Evolutionary conservation across 2,888 invertebrate species (phyloP), one percentile per base, ranked within the genome.

Genomic region (Euproctis similis): DNA sequence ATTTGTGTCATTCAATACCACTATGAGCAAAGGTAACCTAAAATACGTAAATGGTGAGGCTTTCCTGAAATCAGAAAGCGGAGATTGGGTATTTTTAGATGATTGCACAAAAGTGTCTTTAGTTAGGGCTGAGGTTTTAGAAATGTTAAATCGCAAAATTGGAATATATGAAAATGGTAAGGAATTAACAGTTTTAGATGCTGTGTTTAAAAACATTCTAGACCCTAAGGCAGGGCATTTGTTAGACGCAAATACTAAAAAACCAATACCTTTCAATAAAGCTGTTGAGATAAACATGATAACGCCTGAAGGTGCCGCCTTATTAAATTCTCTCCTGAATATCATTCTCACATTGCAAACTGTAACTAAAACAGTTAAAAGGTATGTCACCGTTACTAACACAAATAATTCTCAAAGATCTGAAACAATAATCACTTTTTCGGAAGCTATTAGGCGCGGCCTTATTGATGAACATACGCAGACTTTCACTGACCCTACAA

Each of bases 201-300:
- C 97, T 9, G 96, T 96, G 35, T 90, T 94, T 51, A 89, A 90
- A 53, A 93, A 93, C 53, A 87, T 93, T 53, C 87, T 98, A 29
- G 96, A 98, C 67, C 94, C 97, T 0, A 91, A 90, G 70, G 92
- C 93, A 12, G 97, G 96, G 5, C 91, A 94, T 69, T 87, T 96
- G 40, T 75, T 96, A 36, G 93, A 96, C 59, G 87, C 92, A 9
- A 81, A 86, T 39, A 89, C 88, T 22, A 89, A 89, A 53, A 89
- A 88, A 59, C 87, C 90, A 27, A 87, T 95, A 60, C 92, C 95
- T 39, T 87, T 95, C 35, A 92, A 95, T 56, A 91, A 92, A 61
- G 96, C 96, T 14, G 92, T 97, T 36, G 91, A 93, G 67, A 89
- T 91, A 32, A 92, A 93, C 56, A 86, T 95, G 53, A 92, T 97